Evolutionary conservation across 1,140 invertebrate genomes (phyloP).

Genomic region (Euborellia annulipes): DNA sequence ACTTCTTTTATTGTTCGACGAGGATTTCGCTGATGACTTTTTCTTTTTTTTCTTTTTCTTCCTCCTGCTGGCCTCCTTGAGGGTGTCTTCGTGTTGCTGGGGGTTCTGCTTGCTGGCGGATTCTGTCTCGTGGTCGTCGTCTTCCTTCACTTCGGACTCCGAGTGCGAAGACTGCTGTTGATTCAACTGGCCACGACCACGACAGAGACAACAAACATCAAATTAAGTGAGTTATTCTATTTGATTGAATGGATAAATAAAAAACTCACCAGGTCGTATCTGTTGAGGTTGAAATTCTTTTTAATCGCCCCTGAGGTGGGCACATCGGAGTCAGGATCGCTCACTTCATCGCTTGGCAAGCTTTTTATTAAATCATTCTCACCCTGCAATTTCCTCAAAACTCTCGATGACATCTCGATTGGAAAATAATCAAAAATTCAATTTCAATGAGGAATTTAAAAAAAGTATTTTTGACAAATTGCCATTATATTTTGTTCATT

Average conservation of each 20-base stretch:
- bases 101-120: constrained; percentile 29
- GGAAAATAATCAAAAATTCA: too few species aligned
- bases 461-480: too few species aligned
- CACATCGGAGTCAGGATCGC: constrained; percentile 32
- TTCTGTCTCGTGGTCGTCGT: constrained; percentile 45
- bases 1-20: constrained; percentile 31
- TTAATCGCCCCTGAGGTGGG: constrained; percentile 26
- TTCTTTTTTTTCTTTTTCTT: constrained; percentile 50
- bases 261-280: neutral
- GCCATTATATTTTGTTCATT: too few species aligned
- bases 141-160: constrained; percentile 53
- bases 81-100: constrained; percentile 23
- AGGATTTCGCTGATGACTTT: constrained; percentile 24
- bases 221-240: neutral
- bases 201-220: constrained; percentile 7
- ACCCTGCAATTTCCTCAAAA: constrained; percentile 42
- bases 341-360: constrained; percentile 27
- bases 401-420: constrained; percentile 49
- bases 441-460: too few species aligned
- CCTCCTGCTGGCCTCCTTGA: constrained; percentile 32
- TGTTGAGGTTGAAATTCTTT: constrained; percentile 7
- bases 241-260: neutral
- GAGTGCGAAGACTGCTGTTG: constrained; percentile 35
- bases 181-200: constrained; percentile 31
- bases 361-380: constrained; percentile 28